These are phyloP conservation scores for Athalia circularis DNA, from an alignment of 2,888 invertebrate species.

Conservation along the genomic window DNA sequence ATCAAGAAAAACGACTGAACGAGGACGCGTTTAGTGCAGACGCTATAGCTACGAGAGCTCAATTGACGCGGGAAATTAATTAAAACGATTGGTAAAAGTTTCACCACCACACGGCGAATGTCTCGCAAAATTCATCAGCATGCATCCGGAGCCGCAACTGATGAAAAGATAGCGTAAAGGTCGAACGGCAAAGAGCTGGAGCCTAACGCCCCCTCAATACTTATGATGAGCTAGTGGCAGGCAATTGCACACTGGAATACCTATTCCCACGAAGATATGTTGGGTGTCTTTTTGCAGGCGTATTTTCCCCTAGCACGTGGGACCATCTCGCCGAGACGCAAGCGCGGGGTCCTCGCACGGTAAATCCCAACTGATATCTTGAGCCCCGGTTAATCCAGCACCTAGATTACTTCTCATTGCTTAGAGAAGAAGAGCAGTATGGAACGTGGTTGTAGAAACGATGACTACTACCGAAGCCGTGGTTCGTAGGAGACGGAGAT, in stretches of 20 bases:
- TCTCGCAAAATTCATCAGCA: background rate
- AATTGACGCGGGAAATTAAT: constrained; percentile 7
- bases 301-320: constrained; percentile 1
- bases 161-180: background rate
- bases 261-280: background rate
- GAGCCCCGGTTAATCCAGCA: constrained; percentile 70
- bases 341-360: constrained; percentile 49
- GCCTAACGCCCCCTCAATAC: background rate
- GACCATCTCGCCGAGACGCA: constrained; percentile 23
- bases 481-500: constrained; percentile 60
- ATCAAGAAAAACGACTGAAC: background rate
- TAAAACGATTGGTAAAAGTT: constrained; percentile 25
- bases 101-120: background rate
- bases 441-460: constrained; percentile 46
- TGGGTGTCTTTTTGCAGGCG: constrained; percentile 29
- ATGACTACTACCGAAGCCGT: constrained; percentile 34
- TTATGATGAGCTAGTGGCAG: background rate
- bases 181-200: background rate
- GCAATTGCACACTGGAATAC: constrained; percentile 41
- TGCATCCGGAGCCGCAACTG: too few relatives aligned
- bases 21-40: background rate
- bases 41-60: background rate
- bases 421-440: constrained; percentile 56
- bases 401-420: constrained; percentile 71
- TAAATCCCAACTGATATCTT: constrained; percentile 70